These are phyloP conservation scores for Collichthys lucidus DNA, from an alignment of 2,113 vertebrate genomes.

Conservation along the genomic window DNA sequence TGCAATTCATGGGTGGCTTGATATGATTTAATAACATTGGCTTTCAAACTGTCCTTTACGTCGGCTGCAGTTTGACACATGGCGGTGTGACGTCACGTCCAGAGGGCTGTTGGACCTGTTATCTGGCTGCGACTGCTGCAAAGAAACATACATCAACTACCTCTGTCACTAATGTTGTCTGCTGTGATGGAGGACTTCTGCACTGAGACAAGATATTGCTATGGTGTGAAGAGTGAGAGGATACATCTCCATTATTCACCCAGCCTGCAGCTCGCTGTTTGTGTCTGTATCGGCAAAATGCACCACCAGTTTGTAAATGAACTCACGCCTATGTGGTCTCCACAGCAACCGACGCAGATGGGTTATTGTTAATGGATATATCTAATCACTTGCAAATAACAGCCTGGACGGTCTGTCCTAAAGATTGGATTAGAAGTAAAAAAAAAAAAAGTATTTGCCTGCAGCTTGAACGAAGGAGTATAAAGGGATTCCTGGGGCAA, in stretches of 20 bases:
- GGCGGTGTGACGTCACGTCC: slow-evolving; percentile 54
- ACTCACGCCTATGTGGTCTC: slow-evolving; percentile 35
- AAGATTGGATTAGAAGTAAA: slow-evolving; percentile 53
- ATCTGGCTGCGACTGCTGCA: slow-evolving; percentile 35
- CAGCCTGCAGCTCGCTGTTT: slow-evolving; percentile 49
- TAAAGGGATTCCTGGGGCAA: slow-evolving; percentile 34
- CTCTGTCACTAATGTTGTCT: slow-evolving; percentile 64
- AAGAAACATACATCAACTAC: slow-evolving; percentile 59
- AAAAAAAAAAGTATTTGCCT: slow-evolving; percentile 21
- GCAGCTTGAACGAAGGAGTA: slow-evolving; percentile 32
- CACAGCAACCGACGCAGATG: slow-evolving; percentile 53
- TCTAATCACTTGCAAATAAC: slow-evolving; percentile 50
- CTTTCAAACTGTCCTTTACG: slow-evolving; percentile 36
- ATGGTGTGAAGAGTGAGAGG: slow-evolving; percentile 64
- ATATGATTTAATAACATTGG: slow-evolving; percentile 28
- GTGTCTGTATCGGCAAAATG: slow-evolving; percentile 39
- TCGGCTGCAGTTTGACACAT: slow-evolving; percentile 37
- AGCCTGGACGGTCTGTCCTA: slow-evolving; percentile 32
- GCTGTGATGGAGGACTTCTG: slow-evolving; percentile 69
- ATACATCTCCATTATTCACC: slow-evolving; percentile 71
- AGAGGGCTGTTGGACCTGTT: slow-evolving; percentile 15
- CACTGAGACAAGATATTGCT: slow-evolving; percentile 68
- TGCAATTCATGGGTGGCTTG: slow-evolving; percentile 12
- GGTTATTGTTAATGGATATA: slow-evolving; percentile 51
- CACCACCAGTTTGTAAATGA: slow-evolving; percentile 40